A percentile compares a stretch with the other conserved stretches of the same genome.
These are phyloP conservation scores for Polylopha cassiicola DNA, from an alignment of 2,888 invertebrate species.

Conservation along the genomic window DNA sequence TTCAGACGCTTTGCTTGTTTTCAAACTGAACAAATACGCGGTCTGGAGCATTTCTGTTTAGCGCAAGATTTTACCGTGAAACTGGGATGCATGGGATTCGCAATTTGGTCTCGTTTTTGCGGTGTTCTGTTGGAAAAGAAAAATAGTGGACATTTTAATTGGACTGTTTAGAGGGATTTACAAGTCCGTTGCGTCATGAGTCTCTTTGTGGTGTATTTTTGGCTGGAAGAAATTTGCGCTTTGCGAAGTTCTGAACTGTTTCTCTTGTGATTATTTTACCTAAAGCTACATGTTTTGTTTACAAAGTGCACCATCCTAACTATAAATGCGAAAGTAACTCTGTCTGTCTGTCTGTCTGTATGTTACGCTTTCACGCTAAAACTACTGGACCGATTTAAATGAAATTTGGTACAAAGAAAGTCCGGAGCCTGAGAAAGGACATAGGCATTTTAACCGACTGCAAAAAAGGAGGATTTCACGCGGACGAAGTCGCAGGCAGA, in stretches of 20 bases:
- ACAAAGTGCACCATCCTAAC: no score
- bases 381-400: no score
- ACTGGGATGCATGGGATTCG: slow-evolving; percentile 8
- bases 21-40: slow-evolving; percentile 27
- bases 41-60: slow-evolving; percentile 18
- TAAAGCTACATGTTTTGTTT: background rate
- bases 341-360: no score
- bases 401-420: no score
- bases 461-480: no score
- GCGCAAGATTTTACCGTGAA: slow-evolving; percentile 14
- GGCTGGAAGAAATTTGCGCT: no score
- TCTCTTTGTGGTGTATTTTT: slow-evolving; percentile 2
- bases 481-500: no score
- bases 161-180: slow-evolving; percentile 19
- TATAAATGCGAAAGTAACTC: no score
- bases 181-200: slow-evolving; percentile 17
- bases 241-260: background rate
- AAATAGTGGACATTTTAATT: slow-evolving; percentile 17
- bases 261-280: background rate
- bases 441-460: no score
- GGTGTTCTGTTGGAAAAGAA: slow-evolving; percentile 8
- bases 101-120: slow-evolving; percentile 17
- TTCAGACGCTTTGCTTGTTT: slow-evolving; percentile 32
- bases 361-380: no score
- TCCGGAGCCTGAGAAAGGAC: no score